These are phyloP conservation scores for Drosophila kikkawai DNA, from an alignment of 1,140 invertebrate species.

Conservation along the genomic window DNA sequence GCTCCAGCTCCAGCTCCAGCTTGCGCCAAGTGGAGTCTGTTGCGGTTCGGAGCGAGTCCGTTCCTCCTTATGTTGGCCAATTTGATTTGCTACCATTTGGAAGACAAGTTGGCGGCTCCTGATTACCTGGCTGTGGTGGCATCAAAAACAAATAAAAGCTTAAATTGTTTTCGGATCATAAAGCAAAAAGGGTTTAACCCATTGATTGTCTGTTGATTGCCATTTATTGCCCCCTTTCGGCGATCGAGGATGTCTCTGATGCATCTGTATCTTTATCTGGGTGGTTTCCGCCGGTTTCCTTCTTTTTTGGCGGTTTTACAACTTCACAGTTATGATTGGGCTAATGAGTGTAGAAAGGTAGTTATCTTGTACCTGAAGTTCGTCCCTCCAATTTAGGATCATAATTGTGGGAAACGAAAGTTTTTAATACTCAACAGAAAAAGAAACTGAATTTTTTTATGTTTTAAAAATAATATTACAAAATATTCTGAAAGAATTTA, in stretches of 20 bases:
- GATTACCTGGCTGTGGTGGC: slow-evolving; percentile 75
- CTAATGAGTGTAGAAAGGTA: slow-evolving; percentile 58
- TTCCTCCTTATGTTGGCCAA: slow-evolving; percentile 43
- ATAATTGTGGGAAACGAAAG: slow-evolving; percentile 34
- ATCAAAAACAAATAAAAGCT: slow-evolving; percentile 83
- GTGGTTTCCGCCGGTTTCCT: slow-evolving; percentile 41
- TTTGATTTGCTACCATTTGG: slow-evolving; percentile 73
- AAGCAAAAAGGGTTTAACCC: slow-evolving; percentile 79
- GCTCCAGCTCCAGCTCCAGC: neutral
- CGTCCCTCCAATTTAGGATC: slow-evolving; percentile 10
- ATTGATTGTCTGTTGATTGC: slow-evolving; percentile 79
- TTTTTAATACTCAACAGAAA: neutral
- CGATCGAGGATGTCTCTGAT: slow-evolving; percentile 24
- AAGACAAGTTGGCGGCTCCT: slow-evolving; percentile 46
- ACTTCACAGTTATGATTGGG: slow-evolving; percentile 74
- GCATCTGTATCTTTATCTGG: slow-evolving; percentile 39
- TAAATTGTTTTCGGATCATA: slow-evolving; percentile 83
- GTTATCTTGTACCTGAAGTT: slow-evolving; percentile 14
- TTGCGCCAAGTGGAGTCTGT: neutral
- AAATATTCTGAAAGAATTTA: neutral
- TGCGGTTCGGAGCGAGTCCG: slow-evolving; percentile 15
- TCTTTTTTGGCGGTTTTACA: slow-evolving; percentile 67
- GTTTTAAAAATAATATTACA: too few relatives aligned
- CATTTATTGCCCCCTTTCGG: slow-evolving; percentile 66
- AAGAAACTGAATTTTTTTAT: neutral